phyloP scores from a whole-genome alignment of 1,140 invertebrate genomes.

The Dryas iulia region DNA sequence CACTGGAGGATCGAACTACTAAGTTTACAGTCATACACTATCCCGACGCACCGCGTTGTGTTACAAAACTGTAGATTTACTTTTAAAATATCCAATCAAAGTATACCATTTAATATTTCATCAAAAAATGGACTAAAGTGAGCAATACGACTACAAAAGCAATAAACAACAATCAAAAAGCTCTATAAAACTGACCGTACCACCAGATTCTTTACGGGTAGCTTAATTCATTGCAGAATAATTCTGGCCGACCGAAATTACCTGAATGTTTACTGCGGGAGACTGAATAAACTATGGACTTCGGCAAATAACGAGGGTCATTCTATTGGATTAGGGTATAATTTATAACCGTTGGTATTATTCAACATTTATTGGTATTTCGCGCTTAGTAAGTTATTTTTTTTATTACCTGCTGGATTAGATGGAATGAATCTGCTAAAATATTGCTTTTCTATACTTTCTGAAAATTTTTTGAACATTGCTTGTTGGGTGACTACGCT shows the following conservation, averaged over 20 bases:
- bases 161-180: neutral
- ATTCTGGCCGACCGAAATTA: neutral
- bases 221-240: conserved; percentile 3
- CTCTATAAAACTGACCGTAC: neutral
- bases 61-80: no score
- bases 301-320: neutral
- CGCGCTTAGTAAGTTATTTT: neutral
- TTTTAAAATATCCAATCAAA: neutral
- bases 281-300: neutral
- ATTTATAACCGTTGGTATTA: neutral
- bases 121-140: no score
- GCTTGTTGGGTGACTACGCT: no score
- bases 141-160: neutral
- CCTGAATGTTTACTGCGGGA: neutral
- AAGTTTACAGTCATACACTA: no score
- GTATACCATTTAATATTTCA: no score
- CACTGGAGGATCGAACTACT: no score
- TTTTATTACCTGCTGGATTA: no score
- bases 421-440: no score
- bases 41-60: no score
- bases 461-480: no score
- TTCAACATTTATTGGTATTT: neutral
- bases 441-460: no score
- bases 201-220: neutral
- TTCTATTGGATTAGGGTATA: conserved; percentile 1